These are phyloP conservation scores for Pachliopta kotzebuea DNA, from an alignment of 2,888 invertebrate species.

Conservation along the genomic window DNA sequence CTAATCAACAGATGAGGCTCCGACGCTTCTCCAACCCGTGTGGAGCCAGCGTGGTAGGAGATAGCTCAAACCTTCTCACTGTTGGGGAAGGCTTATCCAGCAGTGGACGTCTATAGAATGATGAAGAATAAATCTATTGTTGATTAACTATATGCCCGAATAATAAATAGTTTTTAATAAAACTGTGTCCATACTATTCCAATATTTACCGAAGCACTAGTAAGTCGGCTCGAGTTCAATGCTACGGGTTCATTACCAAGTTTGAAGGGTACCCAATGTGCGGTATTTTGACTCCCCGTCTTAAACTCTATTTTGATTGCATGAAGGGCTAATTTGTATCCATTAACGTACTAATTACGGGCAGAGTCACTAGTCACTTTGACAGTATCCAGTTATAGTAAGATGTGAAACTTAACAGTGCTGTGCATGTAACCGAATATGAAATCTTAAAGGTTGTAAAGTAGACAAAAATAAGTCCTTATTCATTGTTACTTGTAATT, in stretches of 20 bases:
- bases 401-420: constrained; percentile 2
- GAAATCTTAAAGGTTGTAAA: too few relatives aligned
- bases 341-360: constrained; percentile 18
- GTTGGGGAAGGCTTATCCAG: too few relatives aligned
- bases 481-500: too few relatives aligned
- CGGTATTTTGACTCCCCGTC: constrained; percentile 19
- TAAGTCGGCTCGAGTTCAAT: constrained; percentile 46
- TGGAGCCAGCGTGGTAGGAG: too few relatives aligned
- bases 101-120: too few relatives aligned
- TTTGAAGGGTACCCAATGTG: constrained; percentile 26
- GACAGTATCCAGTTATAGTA: constrained; percentile 3
- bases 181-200: constrained; percentile 27
- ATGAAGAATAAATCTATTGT: too few relatives aligned
- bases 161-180: not conserved
- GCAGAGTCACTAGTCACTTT: constrained; percentile 13
- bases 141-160: too few relatives aligned
- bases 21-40: too few relatives aligned
- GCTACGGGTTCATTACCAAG: constrained; percentile 38
- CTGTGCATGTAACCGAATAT: too few relatives aligned
- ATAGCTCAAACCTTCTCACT: too few relatives aligned
- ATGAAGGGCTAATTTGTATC: constrained; percentile 23
- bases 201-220: constrained; percentile 32
- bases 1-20: too few relatives aligned
- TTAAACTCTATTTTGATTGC: constrained; percentile 23
- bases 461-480: too few relatives aligned